These are phyloP conservation scores for Pyrocoelia pectoralis DNA, from an alignment of 2,888 invertebrate species.

Conservation along the genomic window DNA sequence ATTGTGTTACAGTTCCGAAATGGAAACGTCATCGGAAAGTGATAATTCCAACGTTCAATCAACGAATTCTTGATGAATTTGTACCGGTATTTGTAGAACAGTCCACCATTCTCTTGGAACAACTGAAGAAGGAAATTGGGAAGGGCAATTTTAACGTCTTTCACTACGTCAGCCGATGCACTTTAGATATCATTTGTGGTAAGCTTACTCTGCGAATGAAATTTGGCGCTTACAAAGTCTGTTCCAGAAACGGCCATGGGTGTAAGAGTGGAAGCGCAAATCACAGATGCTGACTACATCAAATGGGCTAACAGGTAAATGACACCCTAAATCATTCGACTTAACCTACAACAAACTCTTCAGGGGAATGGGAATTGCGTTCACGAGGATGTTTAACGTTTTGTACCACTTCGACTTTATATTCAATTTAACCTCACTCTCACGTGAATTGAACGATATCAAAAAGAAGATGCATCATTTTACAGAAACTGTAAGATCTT, in stretches of 20 bases:
- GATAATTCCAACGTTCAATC: slow-evolving; percentile 71
- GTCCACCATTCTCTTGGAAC: slow-evolving; percentile 61
- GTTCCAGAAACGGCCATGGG: slow-evolving; percentile 76
- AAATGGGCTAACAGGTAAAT: slow-evolving; percentile 45
- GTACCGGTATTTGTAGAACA: slow-evolving; percentile 69
- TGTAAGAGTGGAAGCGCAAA: slow-evolving; percentile 67
- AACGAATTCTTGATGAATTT: slow-evolving; percentile 68
- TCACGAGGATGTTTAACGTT: slow-evolving; percentile 17
- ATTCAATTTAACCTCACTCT: slow-evolving; percentile 4
- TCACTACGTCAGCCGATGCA: slow-evolving; percentile 64
- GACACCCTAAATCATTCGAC: background rate
- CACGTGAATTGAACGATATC: slow-evolving; percentile 7
- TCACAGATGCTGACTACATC: slow-evolving; percentile 64
- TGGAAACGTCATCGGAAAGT: slow-evolving; percentile 69
- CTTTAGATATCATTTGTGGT: slow-evolving; percentile 72
- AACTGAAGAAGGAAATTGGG: slow-evolving; percentile 56
- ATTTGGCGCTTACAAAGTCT: background rate
- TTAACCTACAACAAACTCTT: background rate
- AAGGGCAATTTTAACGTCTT: slow-evolving; percentile 62
- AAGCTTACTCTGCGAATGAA: slow-evolving; percentile 41
- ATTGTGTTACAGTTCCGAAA: slow-evolving; percentile 57
- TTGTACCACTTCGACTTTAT: slow-evolving; percentile 21
- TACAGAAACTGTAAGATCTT: slow-evolving; percentile 8
- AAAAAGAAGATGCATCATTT: slow-evolving; percentile 14
- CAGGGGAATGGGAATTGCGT: slow-evolving; percentile 20